Evolutionary conservation across 2,888 invertebrate genomes (phyloP), one percentile per base, ranked within the genome.

Genomic region (Oscheius sp.): DNA sequence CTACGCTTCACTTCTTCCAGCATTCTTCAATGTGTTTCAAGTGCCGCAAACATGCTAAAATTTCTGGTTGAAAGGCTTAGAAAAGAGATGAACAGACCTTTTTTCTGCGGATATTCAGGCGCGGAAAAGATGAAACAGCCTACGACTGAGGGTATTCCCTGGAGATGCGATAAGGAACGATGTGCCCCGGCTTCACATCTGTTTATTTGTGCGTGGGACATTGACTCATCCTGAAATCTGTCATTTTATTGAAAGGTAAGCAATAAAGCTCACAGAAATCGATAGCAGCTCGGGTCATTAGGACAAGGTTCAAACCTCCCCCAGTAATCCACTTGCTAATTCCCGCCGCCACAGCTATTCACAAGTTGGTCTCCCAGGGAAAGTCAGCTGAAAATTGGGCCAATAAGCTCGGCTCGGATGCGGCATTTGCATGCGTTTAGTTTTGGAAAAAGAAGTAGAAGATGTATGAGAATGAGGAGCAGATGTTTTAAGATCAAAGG

Each of bases 71-170:
- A 21, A 21, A 58, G 32, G 32, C 35, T 11, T 58, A 58, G 58
- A 7, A 58, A 60, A 35, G 29, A 60, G 29, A 35, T 33, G 37
- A 60, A 60, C 37, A 60, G 10, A 60, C 60, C 13, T 58, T 58
- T 11, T 21, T 33, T 58, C 42, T 47, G 11, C 47, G 9, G 63
- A 63, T 47, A 63, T 63, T 63, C 48, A 29, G 63, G 63, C 42
- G 63, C 47, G 63, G 63, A 63, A 53, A 63, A 63, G 63, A 63
- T 63, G 50, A 63, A 63, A 63, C 63, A 63, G 63, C 63, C 63
- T 32, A 21, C 21, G 21, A 21, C 21, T 29, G 35, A 48, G 48
- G 10, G 5, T 29, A 63, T 63, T 63, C 63, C 63, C 63, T n/a
- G 47, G 63, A 32, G 63, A 63, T 10, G 48, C 42, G 63, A 63